Evolutionary conservation across 2,113 vertebrate species (phyloP), one percentile per base, ranked within the genome.

Genomic region (Forbesichthys papilliferus): DNA sequence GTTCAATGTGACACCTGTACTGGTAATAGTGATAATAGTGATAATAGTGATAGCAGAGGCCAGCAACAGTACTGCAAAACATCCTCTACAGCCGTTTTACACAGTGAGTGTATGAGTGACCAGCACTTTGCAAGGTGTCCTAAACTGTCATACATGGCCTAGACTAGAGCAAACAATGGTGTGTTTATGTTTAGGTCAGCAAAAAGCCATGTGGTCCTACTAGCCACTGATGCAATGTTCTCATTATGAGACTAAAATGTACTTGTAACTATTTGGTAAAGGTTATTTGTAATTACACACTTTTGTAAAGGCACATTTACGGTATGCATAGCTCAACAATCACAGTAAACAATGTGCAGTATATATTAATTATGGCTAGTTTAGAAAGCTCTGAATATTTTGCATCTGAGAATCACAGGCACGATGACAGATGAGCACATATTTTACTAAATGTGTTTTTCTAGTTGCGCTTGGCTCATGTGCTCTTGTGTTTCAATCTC

Each of bases 401-500:
- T 48, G 68, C 48, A 62, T 53, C 16, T 72, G 67, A 57, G 56
- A 48, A 5, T 71, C 55, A 10, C 0, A 33, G 64, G 2, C 55
- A 58, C 27, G 27, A 27, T 27, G 27, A 27, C 27, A 27, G 27
- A 27, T 27, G 27, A 27, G 27, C 36, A 61, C 36, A 42, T 42
- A 8, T 42, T 6, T 64, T 73, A 27, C 1, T 0, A 47, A 16
- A 13, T 54, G 16, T n/a, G 20, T 56, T 56, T 56, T 10, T 18
- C 62, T 49, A 61, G 58, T 70, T 78, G n/a, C n/a, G 64, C 74
- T 36, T 61, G 53, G 58, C 57, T 73, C 27, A 4, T 78, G 60
- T 53, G 58, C 56, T 71, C 61, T 74, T n/a, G 33, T 34, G 18
- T 14, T 63, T 34, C 69, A 51, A 86, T 80, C 83, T 75, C 80